These are phyloP conservation scores for Malacoctenus gilli DNA, from an alignment of 2,797 vertebrate species.

Conservation along the genomic window DNA sequence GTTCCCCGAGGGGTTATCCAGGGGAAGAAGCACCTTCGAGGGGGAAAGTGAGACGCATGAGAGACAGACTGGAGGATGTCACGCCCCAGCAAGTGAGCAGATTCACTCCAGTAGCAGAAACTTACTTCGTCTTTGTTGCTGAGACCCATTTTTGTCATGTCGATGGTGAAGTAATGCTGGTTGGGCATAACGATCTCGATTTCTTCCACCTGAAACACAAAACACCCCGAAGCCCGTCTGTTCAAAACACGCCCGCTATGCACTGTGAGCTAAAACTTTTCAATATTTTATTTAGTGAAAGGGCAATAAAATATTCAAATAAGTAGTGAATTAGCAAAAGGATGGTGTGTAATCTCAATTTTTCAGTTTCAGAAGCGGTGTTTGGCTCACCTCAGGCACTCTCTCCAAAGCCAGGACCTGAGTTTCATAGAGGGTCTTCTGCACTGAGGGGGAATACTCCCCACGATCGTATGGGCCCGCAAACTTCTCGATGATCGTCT, in stretches of 20 bases:
- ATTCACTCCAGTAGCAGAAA: neutral
- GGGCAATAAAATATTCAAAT: too few species aligned
- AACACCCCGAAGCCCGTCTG: neutral
- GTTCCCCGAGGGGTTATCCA: slow-evolving; percentile 91
- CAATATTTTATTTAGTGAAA: too few species aligned
- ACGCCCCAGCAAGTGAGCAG: neutral
- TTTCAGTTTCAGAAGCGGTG: too few species aligned
- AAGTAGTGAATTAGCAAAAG: too few species aligned
- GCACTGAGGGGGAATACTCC: slow-evolving; percentile 92
- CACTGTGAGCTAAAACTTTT: too few species aligned
- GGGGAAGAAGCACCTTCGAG: slow-evolving; percentile 88
- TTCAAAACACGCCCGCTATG: too few species aligned
- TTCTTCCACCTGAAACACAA: slow-evolving; percentile 87
- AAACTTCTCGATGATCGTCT: slow-evolving; percentile 89
- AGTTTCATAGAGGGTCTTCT: slow-evolving; percentile 92
- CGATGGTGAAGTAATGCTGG: slow-evolving; percentile 89
- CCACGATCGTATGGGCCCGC: slow-evolving; percentile 89
- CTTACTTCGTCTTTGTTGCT: slow-evolving; percentile 92
- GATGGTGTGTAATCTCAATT: too few species aligned
- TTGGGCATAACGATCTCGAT: slow-evolving; percentile 93
- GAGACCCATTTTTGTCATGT: slow-evolving; percentile 93
- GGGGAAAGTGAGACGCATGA: neutral
- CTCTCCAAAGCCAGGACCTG: slow-evolving; percentile 84
- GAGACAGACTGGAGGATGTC: too few species aligned
- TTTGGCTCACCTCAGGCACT: slow-evolving; percentile 83